Percentiles rank a stretch among this genome's conserved stretches.
phyloP scores from a whole-genome alignment of 2,797 vertebrate genomes.

The Hippocampus kuda region DNA sequence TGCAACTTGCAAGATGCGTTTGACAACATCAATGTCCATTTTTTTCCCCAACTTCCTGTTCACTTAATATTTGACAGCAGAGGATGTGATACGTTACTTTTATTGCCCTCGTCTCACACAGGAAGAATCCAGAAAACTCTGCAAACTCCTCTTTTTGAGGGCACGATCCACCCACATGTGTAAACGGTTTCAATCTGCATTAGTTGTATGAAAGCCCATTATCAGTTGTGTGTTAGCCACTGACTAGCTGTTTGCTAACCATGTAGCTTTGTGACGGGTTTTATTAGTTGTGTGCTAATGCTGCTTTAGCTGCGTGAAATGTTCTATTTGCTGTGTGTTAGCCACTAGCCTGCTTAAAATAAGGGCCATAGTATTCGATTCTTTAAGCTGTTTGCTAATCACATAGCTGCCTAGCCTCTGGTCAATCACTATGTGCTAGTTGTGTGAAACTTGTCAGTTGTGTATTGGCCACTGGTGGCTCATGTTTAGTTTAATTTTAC shows the following conservation, averaged over 20 bases:
- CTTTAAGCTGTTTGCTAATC: too few relatives aligned
- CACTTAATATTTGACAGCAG: slow-evolving; percentile 1
- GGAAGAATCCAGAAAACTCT: not conserved
- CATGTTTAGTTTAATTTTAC: not conserved
- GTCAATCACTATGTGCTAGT: too few relatives aligned
- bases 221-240: too few relatives aligned
- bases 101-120: not conserved
- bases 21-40: not conserved
- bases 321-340: too few relatives aligned
- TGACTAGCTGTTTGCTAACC: not conserved
- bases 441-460: too few relatives aligned
- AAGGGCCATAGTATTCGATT: too few relatives aligned
- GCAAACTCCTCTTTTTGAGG: not conserved
- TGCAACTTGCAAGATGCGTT: not conserved
- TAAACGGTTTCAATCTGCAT: not conserved
- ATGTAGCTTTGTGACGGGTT: not conserved
- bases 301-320: too few relatives aligned
- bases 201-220: not conserved
- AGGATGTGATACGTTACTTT: slow-evolving; percentile 7
- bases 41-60: not conserved
- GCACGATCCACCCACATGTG: not conserved
- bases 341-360: too few relatives aligned
- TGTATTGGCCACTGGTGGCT: too few relatives aligned
- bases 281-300: too few relatives aligned
- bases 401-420: too few relatives aligned